These are phyloP conservation scores for Cheiracanthium punctorium DNA, from an alignment of 2,888 invertebrate species.

Conservation along the genomic window DNA sequence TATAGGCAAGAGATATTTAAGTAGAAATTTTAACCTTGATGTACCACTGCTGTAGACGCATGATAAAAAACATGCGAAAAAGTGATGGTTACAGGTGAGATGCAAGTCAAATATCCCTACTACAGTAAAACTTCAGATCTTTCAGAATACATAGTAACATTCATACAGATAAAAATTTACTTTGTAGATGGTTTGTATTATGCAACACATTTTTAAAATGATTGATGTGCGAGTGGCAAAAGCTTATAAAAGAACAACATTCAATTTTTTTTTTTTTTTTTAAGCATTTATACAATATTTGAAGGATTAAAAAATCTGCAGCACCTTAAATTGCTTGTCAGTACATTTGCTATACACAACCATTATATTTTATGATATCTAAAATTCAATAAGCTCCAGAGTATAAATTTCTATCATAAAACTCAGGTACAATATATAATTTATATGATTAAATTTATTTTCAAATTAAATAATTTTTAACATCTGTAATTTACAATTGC, in stretches of 20 bases:
- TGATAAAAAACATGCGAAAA: neutral
- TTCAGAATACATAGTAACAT: conserved; percentile 65
- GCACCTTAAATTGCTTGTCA: conserved; percentile 35
- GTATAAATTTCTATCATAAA: conserved; percentile 10
- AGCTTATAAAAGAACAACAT: conserved; percentile 31
- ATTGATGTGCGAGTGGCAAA: conserved; percentile 67
- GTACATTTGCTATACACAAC: conserved; percentile 44
- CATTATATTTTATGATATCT: conserved; percentile 22
- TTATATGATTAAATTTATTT: conserved; percentile 10
- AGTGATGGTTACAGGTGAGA: neutral
- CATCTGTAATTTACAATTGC: conserved; percentile 11
- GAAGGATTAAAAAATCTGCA: conserved; percentile 29
- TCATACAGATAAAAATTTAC: conserved; percentile 68
- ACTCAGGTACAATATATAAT: conserved; percentile 40
- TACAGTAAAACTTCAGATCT: conserved; percentile 56
- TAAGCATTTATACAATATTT: conserved; percentile 27
- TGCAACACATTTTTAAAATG: conserved; percentile 64
- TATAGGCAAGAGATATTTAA: too few species aligned
- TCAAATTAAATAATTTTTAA: conserved; percentile 49
- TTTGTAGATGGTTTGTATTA: conserved; percentile 60
- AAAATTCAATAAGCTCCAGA: conserved; percentile 25
- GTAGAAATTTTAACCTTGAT: too few species aligned
- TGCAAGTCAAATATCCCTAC: neutral
- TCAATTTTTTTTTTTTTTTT: neutral
- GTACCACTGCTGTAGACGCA: too few species aligned